phyloP scores from a whole-genome alignment of 2,888 invertebrate species.

The Drosophila antonietae region DNA sequence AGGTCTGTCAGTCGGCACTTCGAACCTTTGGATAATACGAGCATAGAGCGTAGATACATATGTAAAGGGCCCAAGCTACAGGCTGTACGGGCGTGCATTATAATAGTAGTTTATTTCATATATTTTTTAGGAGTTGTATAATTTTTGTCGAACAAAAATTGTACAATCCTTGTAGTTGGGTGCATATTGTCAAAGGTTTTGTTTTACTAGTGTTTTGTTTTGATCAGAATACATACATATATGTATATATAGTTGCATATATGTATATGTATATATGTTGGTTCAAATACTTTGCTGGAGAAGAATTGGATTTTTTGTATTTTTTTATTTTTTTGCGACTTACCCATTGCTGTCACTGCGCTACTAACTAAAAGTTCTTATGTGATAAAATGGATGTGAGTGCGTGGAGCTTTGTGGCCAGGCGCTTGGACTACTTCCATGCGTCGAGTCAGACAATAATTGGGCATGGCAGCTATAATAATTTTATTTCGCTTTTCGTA shows the following conservation, averaged over 20 bases:
- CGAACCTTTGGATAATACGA: constrained; percentile 80
- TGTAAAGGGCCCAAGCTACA: constrained; percentile 60
- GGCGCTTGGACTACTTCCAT: constrained; percentile 65
- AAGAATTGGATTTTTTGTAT: constrained; percentile 19
- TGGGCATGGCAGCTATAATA: constrained; percentile 67
- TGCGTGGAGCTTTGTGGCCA: constrained; percentile 44
- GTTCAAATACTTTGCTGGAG: constrained; percentile 24
- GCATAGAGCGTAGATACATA: constrained; percentile 77
- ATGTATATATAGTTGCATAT: not conserved
- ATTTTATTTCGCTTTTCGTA: constrained; percentile 60
- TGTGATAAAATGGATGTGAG: constrained; percentile 31
- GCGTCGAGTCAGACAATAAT: constrained; percentile 69
- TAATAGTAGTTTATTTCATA: constrained; percentile 2
- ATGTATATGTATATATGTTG: constrained; percentile 7
- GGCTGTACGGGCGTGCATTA: constrained; percentile 52
- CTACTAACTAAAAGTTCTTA: constrained; percentile 71
- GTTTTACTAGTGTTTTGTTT: not conserved
- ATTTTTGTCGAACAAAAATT: constrained; percentile 59
- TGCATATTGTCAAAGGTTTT: constrained; percentile 20
- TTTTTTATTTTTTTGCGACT: constrained; percentile 47
- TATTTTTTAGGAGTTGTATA: constrained; percentile 45
- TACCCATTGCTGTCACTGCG: constrained; percentile 70
- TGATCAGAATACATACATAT: not conserved
- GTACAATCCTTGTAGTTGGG: constrained; percentile 47
- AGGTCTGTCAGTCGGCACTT: constrained; percentile 75